Conservation (phyloP, 2,113 vertebrate genomes). For the Rhegmatorhina hoffmannsi region DNA sequence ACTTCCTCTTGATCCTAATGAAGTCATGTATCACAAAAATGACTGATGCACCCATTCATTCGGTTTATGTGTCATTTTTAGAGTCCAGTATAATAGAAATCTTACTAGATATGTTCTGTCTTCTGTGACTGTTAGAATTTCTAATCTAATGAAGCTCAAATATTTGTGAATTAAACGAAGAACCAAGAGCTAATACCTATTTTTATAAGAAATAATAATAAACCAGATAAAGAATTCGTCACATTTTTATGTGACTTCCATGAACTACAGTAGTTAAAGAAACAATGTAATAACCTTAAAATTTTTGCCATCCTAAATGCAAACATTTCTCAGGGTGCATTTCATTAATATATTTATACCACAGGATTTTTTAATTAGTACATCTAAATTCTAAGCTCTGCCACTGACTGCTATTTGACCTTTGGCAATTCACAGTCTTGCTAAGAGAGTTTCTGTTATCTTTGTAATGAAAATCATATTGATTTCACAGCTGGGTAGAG, state of each 20-base stretch:
- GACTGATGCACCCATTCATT: conserved; percentile 24
- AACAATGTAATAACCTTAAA: conserved; percentile 19
- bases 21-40: conserved; percentile 27
- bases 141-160: not conserved
- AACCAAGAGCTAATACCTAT: not conserved
- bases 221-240: not conserved
- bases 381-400: conserved; percentile 59
- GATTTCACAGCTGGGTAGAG: conserved; percentile 69
- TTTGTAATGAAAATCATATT: conserved; percentile 73
- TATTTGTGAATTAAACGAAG: not conserved
- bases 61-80: not conserved
- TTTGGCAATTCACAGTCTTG: conserved; percentile 68
- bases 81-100: not conserved
- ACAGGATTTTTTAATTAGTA: conserved; percentile 62
- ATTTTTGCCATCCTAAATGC: conserved; percentile 26
- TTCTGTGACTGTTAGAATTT: not conserved
- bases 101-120: not conserved
- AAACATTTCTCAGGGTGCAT: conserved; percentile 47
- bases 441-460: conserved; percentile 67
- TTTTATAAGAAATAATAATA: not conserved
- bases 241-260: not conserved
- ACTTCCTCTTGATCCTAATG: conserved; percentile 43
- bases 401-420: conserved; percentile 68
- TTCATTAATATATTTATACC: conserved; percentile 62
- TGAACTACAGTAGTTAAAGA: conserved; percentile 31